Conservation (phyloP, 2,113 vertebrate genomes). For the Motacilla alba region DNA sequence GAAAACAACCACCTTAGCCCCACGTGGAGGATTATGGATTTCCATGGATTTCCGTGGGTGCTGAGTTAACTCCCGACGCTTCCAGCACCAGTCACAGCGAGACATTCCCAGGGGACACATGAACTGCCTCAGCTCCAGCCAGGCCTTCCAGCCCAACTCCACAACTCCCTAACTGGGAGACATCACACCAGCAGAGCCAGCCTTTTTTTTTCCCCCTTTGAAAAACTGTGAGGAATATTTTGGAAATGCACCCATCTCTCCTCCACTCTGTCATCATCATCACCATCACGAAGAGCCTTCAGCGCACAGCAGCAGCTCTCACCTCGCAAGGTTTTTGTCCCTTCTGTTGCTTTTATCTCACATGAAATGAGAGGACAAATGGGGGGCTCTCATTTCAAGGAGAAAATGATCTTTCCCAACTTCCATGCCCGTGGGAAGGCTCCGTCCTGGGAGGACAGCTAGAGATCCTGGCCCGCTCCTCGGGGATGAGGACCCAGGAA, state of each 20-base stretch:
- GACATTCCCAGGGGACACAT: neutral
- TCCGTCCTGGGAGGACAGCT: neutral
- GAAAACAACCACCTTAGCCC: neutral
- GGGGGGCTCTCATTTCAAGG: neutral
- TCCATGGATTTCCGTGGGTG: neutral
- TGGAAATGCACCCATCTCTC: neutral
- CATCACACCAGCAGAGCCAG: neutral
- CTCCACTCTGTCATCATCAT: neutral
- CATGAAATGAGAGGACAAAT: neutral
- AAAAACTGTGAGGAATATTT: neutral
- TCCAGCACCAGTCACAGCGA: fast-evolving
- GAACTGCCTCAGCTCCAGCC: neutral
- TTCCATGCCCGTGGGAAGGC: fast-evolving
- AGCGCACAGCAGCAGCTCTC: neutral
- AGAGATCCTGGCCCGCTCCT: neutral
- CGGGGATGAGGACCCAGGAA: neutral
- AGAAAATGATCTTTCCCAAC: neutral
- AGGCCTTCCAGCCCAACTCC: neutral
- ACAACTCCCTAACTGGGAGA: neutral
- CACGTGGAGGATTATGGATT: neutral
- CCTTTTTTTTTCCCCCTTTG: fast-evolving
- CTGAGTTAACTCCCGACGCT: neutral
- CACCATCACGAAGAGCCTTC: neutral
- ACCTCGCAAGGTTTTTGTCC: neutral
- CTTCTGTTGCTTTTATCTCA: neutral